phyloP scores from a whole-genome alignment of 2,888 invertebrate species.

The Nasonovia ribisnigri region DNA sequence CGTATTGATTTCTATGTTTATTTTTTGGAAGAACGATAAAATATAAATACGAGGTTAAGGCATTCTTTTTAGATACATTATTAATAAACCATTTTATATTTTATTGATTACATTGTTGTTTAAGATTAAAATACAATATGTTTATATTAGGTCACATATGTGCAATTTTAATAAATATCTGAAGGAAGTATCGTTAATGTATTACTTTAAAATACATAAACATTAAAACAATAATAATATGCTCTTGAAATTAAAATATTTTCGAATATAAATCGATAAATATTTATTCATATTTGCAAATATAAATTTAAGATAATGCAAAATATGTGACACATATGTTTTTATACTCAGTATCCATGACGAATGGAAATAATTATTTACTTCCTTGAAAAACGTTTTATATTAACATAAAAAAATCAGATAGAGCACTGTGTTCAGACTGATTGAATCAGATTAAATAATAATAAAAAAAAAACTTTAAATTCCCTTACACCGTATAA shows the following conservation, averaged over 20 bases:
- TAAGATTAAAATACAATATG: not conserved
- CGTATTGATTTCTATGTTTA: not conserved
- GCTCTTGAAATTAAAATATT: not conserved
- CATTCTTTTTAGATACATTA: not conserved
- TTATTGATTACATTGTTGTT: not conserved
- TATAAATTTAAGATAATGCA: not conserved
- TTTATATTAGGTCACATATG: not conserved
- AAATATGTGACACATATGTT: not conserved
- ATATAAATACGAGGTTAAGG: too few relatives aligned
- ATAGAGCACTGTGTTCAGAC: not conserved
- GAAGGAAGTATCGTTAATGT: not conserved
- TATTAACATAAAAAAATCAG: not conserved
- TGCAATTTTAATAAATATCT: not conserved
- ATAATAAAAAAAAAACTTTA: not conserved
- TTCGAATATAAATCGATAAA: not conserved
- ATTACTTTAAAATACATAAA: not conserved
- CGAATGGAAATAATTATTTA: not conserved
- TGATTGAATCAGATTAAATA: not conserved
- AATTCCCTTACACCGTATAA: not conserved
- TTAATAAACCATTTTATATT: not conserved
- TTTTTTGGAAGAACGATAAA: not conserved
- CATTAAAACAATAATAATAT: not conserved
- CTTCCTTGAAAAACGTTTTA: not conserved
- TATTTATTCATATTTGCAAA: not conserved
- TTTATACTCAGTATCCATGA: not conserved